phyloP scores from a whole-genome alignment of 2,797 vertebrate species.

The Hemitrygon akajei region DNA sequence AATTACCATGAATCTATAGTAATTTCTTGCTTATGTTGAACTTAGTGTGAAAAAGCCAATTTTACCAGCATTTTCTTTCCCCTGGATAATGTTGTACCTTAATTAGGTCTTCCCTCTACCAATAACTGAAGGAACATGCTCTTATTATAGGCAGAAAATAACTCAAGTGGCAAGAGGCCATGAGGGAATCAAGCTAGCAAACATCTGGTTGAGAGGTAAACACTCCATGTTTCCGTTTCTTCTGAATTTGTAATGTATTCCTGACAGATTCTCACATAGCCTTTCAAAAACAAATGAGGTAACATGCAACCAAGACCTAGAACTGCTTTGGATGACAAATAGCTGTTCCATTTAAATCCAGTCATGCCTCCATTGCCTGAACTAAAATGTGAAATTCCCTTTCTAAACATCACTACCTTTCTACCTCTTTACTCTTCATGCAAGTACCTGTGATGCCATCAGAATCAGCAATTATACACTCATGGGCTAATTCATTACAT shows the following conservation, averaged over 20 bases:
- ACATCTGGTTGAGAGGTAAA: constrained; percentile 18
- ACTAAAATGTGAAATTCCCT: too few species aligned
- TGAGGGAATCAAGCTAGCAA: background rate
- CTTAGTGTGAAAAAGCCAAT: background rate
- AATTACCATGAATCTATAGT: constrained; percentile 17
- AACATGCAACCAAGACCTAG: background rate
- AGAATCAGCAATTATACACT: too few species aligned
- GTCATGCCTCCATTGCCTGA: too few species aligned
- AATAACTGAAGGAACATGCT: background rate
- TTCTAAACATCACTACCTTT: too few species aligned
- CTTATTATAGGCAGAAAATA: background rate
- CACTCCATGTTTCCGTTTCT: background rate
- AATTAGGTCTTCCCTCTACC: background rate
- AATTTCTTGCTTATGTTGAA: background rate
- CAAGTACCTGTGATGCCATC: too few species aligned
- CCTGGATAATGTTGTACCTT: too few species aligned
- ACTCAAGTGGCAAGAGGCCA: background rate
- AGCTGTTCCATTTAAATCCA: too few species aligned
- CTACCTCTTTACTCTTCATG: too few species aligned
- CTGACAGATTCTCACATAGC: background rate
- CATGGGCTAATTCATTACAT: too few species aligned
- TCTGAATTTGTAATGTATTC: background rate
- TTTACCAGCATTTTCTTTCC: background rate
- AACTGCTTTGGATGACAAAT: background rate
- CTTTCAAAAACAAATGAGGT: background rate